Evolutionary conservation across 2,888 invertebrate genomes (phyloP), one percentile per base, ranked within the genome.

Genomic region (Smittia aterrima): DNA sequence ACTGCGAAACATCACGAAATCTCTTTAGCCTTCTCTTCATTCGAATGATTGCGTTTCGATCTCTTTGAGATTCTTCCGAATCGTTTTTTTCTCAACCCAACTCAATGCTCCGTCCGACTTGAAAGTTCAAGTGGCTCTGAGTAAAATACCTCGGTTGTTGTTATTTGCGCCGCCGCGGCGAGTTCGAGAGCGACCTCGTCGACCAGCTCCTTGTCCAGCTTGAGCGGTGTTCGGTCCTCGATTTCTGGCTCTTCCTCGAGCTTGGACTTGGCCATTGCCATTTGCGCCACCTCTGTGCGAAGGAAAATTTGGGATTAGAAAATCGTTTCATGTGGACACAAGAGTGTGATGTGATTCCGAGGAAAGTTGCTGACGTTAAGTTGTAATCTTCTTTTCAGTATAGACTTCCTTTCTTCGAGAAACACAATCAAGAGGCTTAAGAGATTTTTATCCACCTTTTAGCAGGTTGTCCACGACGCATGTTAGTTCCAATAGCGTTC

Each of bases 381-480:
- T n/a, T 38, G 6, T 38, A 38, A 38, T n/a, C n/a, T n/a, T 38
- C 38, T 38, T 38, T 38, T 38, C 38, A 38, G 11, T 38, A 11
- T 11, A 38, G n/a, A n/a, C n/a, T n/a, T n/a, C n/a, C n/a, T n/a
- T n/a, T n/a, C n/a, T n/a, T n/a, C n/a, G n/a, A n/a, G n/a, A n/a
- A 32, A 53, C 54, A 47, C 47, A 38, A 66, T 58, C 22, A 7
- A 4, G 64, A 27, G 64, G 13, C 27, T 64, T 27, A 27, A 64
- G 27, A 25, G 27, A 64, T 24, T 24, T 11, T 6, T 32, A 62
- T 72, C 72, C 72, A 72, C 72, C 72, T 72, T 72, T 72, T 64
- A 27, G 16, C 40, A 25, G 53, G n/a, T 22, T 40, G 1, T 58
- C 32, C 40, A n/a, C 72, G 16, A 38, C 27, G 20, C 22, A 32